Base-by-base conservation (phyloP, 2,797 vertebrate species). In the Gymnoscopelus microlampas region DNA sequence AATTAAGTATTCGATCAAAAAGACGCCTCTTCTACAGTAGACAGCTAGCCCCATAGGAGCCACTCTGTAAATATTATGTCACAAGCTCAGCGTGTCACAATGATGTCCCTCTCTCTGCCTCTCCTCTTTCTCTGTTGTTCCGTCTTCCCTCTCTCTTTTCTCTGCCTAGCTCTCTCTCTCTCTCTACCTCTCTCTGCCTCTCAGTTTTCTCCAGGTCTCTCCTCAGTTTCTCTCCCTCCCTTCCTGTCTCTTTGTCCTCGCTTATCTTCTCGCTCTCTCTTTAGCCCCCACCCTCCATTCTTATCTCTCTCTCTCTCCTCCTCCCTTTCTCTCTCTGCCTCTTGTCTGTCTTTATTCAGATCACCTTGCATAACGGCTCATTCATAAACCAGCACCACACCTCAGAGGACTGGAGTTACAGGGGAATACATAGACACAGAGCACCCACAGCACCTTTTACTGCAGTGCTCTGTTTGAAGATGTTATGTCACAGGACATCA, bases 371-470 rank as follows among this genome's bases (percentile, higher is more conserved):
- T 90, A 90, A 90, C 74, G 73, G 74, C 86, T 90, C 85, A 91
- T 91, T 90, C 88, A 92, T 91, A 87, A 91, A 89, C 81, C 50
- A 51, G 50, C 85, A 86, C 82, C 85, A 76, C 78, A 74, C 79
- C 79, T 85, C 81, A 11, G 70, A 64, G 76, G 67, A 70, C 35
- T 2, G 35, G 35, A 39, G 35, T 29, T 29, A 29, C 80, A 80
- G 73, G 63, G 3, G 35, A 71, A 77, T 14, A 8, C 65, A 58
- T 55, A 8, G 53, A 2, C 66, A 6, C 75, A 73, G 74, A 77
- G 73, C 70, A 19, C 19, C 19, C 19, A 19, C 19, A 57, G 26
- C 26, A 29, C 26, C 78, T 88, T 70, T 84, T 87, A 71, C 85
- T 86, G 87, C 87, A 87, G 84, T 73, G 68, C 78, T 71, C 12